Percentiles rank a stretch among this genome's conserved stretches.
phyloP scores from a whole-genome alignment of 1,140 invertebrate species.

The Aphis craccivora region DNA sequence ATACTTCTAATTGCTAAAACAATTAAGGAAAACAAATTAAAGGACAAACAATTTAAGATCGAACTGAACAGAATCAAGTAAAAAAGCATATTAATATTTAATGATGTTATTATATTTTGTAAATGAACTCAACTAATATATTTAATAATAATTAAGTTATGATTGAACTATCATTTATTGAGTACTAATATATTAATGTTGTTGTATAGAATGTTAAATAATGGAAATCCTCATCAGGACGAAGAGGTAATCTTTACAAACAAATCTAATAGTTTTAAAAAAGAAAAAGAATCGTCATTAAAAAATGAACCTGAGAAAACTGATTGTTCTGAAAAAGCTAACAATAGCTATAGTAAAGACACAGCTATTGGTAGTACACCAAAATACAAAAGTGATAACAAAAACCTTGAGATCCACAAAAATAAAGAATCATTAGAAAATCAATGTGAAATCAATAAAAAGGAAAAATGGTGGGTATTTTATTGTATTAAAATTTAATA shows the following conservation, averaged over 20 bases:
- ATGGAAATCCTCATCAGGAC: neutral
- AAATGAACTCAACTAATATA: neutral
- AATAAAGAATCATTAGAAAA: neutral
- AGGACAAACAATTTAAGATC: neutral
- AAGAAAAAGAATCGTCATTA: neutral
- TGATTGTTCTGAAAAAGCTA: neutral
- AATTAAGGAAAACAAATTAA: neutral
- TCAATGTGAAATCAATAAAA: neutral
- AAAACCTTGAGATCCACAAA: neutral
- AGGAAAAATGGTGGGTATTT: neutral
- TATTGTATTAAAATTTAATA: neutral
- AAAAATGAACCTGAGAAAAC: neutral
- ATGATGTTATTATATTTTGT: neutral
- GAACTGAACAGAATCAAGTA: neutral
- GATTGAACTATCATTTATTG: neutral
- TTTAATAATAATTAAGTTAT: neutral
- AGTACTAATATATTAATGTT: neutral
- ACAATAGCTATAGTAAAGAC: neutral
- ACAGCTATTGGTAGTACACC: neutral
- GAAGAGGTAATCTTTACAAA: neutral
- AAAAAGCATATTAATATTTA: neutral
- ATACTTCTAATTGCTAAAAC: neutral
- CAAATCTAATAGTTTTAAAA: neutral
- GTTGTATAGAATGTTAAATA: neutral
- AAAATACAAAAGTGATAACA: neutral